These are phyloP conservation scores for Pterois miles DNA, from an alignment of 2,797 vertebrate genomes.

Conservation along the genomic window DNA sequence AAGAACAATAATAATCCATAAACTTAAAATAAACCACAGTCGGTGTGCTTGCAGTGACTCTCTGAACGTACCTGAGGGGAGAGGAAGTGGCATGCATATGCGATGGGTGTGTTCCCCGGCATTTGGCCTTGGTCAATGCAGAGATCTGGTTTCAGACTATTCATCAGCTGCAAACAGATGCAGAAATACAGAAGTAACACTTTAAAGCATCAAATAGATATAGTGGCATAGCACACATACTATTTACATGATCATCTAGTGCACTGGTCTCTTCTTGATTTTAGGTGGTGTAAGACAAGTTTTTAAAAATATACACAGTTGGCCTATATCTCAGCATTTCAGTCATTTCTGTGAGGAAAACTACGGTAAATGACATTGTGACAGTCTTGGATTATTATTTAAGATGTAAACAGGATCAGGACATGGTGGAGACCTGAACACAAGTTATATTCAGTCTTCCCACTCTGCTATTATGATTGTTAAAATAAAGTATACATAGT, in stretches of 20 bases:
- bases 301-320: too few relatives aligned
- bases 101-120: constrained; percentile 69
- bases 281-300: too few relatives aligned
- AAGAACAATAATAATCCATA: constrained; percentile 4
- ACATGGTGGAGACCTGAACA: too few relatives aligned
- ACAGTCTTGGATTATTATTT: too few relatives aligned
- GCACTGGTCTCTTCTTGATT: too few relatives aligned
- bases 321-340: too few relatives aligned
- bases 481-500: too few relatives aligned
- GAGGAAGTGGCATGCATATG: constrained; percentile 65
- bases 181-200: background rate
- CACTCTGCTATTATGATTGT: too few relatives aligned
- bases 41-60: background rate
- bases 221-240: background rate
- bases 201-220: background rate
- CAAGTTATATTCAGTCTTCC: too few relatives aligned
- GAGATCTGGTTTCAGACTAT: constrained; percentile 36
- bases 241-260: background rate
- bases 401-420: too few relatives aligned
- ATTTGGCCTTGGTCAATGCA: constrained; percentile 80
- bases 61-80: constrained; percentile 67
- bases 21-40: background rate
- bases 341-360: too few relatives aligned
- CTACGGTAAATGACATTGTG: too few relatives aligned
- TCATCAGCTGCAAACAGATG: constrained; percentile 66